Evolutionary conservation across 2,113 vertebrate genomes (phyloP), one percentile per base, ranked within the genome.

Genomic region (Corythornis cristatus): DNA sequence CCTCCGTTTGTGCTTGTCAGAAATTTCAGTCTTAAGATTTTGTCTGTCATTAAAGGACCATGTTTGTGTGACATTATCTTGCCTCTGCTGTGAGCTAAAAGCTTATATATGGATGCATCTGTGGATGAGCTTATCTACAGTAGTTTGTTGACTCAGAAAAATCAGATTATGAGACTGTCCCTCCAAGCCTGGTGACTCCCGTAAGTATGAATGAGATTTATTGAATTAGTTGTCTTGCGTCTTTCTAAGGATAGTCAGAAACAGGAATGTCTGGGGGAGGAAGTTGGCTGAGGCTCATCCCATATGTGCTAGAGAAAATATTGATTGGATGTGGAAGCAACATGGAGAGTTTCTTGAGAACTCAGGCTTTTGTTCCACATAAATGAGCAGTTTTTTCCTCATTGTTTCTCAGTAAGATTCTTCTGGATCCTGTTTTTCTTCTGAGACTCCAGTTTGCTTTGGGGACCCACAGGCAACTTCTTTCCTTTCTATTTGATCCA

Each of bases 271-370:
- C 78, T 96, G 93, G 78, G 71, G 96, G 95, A 93, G 91, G 87
- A 85, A 88, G 81, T 66, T 96, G 94, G 95, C 94, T 71, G 60
- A 77, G 56, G 56, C 29, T 89, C 35, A 18, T 92, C 87, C 91
- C 93, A 73, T 95, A 92, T 94, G 94, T 71, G 84, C 67, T 71
- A 91, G 83, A 88, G 93, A 94, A 96, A 96, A 93, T 83, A 96
- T 86, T 95, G 89, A 85, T 83, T 84, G 91, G 84, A 82, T 91
- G 51, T 73, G 37, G 84, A 96, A 87, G 89, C 62, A 87, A 35
- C 89, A 92, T 91, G 71, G 78, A 96, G 72, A 83, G 84, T 84
- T 92, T 65, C 93, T 93, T 92, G 78, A 92, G 90, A 89, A 70
- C 56, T 85, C 6, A 0, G 56, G 79, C 90, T 94, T 95, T 96